Evolutionary conservation across 1,140 invertebrate species (phyloP).

Genomic region (Drosophila pachea): DNA sequence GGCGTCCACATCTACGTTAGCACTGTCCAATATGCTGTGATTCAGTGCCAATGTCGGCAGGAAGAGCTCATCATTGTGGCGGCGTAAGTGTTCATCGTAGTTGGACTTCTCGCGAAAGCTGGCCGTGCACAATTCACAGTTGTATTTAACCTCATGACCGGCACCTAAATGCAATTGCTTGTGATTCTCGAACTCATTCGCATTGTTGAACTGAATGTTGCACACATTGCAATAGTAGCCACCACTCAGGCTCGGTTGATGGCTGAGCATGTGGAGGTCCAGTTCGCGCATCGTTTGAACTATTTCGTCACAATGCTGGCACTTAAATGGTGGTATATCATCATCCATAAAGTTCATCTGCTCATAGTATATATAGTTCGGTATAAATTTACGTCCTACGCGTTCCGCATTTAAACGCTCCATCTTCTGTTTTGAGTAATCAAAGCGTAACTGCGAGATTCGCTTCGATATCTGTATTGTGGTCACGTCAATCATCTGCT

Average conservation of each 20-base stretch:
- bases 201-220: constrained; percentile 55
- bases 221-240: constrained; percentile 66
- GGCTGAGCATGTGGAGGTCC: constrained; percentile 63
- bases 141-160: constrained; percentile 62
- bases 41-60: constrained; percentile 63
- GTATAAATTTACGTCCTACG: constrained; percentile 57
- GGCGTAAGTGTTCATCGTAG: constrained; percentile 71
- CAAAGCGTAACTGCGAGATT: constrained; percentile 72
- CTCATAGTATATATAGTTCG: constrained; percentile 72
- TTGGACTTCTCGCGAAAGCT: constrained; percentile 74
- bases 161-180: constrained; percentile 64
- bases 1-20: constrained; percentile 22
- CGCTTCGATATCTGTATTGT: constrained; percentile 76
- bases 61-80: constrained; percentile 72
- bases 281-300: constrained; percentile 68
- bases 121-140: constrained; percentile 72
- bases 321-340: constrained; percentile 74
- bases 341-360: constrained; percentile 74
- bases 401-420: constrained; percentile 68
- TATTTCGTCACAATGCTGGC: constrained; percentile 65
- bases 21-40: constrained; percentile 59
- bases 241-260: constrained; percentile 60
- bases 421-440: constrained; percentile 73
- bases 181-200: constrained; percentile 66
- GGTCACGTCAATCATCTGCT: constrained; percentile 66